Evolutionary conservation across 2,113 vertebrate species (phyloP), one percentile per base, ranked within the genome.

Genomic region (Narcine bancroftii): DNA sequence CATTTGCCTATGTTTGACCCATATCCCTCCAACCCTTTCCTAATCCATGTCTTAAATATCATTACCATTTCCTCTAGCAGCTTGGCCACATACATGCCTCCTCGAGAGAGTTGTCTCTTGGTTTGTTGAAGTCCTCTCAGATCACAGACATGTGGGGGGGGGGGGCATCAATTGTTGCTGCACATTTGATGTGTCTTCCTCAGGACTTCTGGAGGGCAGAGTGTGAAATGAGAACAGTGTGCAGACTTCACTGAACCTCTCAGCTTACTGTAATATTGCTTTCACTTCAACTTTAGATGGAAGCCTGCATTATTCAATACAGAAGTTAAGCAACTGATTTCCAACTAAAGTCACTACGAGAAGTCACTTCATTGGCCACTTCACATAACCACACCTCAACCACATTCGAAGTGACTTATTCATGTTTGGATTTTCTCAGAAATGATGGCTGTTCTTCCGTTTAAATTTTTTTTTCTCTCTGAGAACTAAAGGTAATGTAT

Each of bases 211-310:
- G n/a, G 24, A 10, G 47, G 75, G 21, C 76, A 6, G 6, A 39
- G 45, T 79, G 45, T 45, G 0, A 60, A 60, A 87, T 87, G 81
- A 87, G 53, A 36, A n/a, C 7, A 17, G 60, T 36, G 19, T 19
- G 33, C 6, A 17, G 13, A 33, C n/a, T 15, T 17, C 50, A 87
- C n/a, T 2, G 2, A 60, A 36, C n/a, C 81, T 60, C 36, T 3
- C 50, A n/a, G 15, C 2, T 63, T 6, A 87, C 33, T 60, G 53
- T 60, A 87, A 87, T 60, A 60, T 6, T 7, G 17, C 81, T 87
- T 87, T 87, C 81, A 87, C 53, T 87, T 87, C 81, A 87, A 17
- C 81, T 87, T n/a, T 13, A 19, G 81, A 60, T 53, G 33, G 53
- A 13, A 85, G 19, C 19, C 53, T 26, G 81, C 50, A n/a, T 87